These are phyloP conservation scores for Mus caroli DNA, from an alignment of 2,797 vertebrate species.

Conservation along the genomic window DNA sequence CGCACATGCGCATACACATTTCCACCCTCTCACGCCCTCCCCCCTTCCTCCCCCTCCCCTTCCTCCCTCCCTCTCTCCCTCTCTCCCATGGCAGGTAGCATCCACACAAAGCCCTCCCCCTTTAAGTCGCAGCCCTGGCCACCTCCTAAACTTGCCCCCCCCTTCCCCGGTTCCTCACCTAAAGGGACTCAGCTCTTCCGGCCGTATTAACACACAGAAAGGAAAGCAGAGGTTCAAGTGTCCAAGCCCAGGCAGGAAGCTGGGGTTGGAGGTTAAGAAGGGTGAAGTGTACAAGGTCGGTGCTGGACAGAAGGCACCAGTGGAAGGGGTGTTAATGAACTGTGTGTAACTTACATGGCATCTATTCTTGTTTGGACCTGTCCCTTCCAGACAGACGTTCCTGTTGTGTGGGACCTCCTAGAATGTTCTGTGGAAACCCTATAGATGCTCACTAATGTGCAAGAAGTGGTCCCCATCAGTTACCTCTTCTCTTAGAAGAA, in stretches of 20 bases:
- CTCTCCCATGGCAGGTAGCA: background rate
- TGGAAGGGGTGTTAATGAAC: background rate
- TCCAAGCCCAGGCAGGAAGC: background rate
- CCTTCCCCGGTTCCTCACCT: background rate
- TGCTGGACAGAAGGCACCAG: background rate
- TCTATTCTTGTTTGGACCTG: background rate
- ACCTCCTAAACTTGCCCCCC: background rate
- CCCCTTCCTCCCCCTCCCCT: background rate
- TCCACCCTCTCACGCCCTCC: rapidly evolving
- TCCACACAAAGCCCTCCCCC: background rate
- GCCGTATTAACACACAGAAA: background rate
- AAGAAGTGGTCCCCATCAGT: background rate
- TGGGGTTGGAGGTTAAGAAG: background rate
- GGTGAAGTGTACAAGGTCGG: background rate
- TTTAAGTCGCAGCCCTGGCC: background rate
- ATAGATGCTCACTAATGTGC: background rate
- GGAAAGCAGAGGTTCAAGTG: background rate
- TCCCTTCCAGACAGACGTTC: background rate
- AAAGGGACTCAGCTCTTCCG: background rate
- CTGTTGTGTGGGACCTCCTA: background rate
- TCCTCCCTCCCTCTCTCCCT: too few species aligned
- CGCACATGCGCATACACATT: background rate
- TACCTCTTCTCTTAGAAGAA: background rate
- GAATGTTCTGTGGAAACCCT: background rate
- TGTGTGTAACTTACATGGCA: background rate